phyloP scores from a whole-genome alignment of 1,140 invertebrate genomes.

The Caenorhabditis tropicalis region DNA sequence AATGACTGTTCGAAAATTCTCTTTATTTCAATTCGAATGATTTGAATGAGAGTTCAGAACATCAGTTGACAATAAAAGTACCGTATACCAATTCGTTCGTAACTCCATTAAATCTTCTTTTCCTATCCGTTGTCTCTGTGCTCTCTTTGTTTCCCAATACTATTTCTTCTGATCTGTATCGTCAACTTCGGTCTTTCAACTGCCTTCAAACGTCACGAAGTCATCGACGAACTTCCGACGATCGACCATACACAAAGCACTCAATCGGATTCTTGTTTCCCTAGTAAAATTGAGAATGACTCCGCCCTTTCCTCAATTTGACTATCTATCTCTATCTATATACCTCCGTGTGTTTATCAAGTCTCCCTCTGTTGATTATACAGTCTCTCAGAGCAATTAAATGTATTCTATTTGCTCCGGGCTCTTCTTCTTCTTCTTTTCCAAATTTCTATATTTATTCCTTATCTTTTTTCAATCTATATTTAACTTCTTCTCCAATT shows the following conservation, averaged over 20 bases:
- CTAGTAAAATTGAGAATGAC: background rate
- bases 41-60: background rate
- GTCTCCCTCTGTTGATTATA: background rate
- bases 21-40: background rate
- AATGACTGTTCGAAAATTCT: background rate
- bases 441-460: background rate
- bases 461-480: background rate
- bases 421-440: background rate
- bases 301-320: background rate
- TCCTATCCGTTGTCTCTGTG: conserved; percentile 20
- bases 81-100: background rate
- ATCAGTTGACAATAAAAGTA: background rate
- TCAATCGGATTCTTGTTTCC: conserved; percentile 14
- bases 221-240: conserved; percentile 37
- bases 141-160: background rate
- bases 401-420: background rate
- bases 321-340: conserved; percentile 6
- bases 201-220: background rate
- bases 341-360: background rate
- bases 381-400: background rate
- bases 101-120: background rate
- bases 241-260: background rate
- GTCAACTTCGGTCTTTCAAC: conserved; percentile 34
- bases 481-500: background rate
- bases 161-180: background rate